Conservation (phyloP, 1,140 invertebrate species). For the Atopsyche davidsoni region DNA sequence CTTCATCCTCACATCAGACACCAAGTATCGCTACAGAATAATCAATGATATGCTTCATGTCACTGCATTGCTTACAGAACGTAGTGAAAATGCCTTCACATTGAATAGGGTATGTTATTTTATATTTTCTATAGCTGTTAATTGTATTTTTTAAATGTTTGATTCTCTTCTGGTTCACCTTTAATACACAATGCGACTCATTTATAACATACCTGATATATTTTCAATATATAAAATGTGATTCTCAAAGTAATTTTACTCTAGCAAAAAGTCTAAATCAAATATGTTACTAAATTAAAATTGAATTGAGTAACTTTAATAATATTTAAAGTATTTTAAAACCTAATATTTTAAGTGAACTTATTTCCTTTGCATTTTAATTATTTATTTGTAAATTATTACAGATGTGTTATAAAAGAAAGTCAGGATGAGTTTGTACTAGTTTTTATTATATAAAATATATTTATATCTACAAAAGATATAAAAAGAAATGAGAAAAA, state of each 20-base stretch:
- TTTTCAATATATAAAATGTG: no score
- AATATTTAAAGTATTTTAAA: no score
- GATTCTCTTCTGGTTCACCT: neutral
- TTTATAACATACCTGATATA: no score
- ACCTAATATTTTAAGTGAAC: no score
- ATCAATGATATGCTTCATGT: conserved; percentile 39
- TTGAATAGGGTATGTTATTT: conserved; percentile 35
- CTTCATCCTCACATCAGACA: conserved; percentile 32
- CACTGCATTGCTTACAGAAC: conserved; percentile 2
- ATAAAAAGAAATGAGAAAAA: neutral
- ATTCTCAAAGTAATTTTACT: no score
- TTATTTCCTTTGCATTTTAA: no score
- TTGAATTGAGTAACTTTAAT: no score
- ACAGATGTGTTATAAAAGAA: no score
- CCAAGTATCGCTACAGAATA: conserved; percentile 36
- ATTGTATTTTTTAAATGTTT: neutral
- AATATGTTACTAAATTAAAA: no score
- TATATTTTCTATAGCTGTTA: neutral
- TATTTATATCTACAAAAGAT: conserved; percentile 19
- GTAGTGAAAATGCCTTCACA: conserved; percentile 32
- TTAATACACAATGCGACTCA: neutral
- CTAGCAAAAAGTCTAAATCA: no score
- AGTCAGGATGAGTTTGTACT: conserved; percentile 12
- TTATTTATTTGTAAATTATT: no score
- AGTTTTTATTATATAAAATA: conserved; percentile 20